Percentiles rank a stretch among this genome's conserved stretches.
Evolutionary conservation across 2,113 vertebrate species (phyloP).

Genomic region (Hipposideros armiger): DNA sequence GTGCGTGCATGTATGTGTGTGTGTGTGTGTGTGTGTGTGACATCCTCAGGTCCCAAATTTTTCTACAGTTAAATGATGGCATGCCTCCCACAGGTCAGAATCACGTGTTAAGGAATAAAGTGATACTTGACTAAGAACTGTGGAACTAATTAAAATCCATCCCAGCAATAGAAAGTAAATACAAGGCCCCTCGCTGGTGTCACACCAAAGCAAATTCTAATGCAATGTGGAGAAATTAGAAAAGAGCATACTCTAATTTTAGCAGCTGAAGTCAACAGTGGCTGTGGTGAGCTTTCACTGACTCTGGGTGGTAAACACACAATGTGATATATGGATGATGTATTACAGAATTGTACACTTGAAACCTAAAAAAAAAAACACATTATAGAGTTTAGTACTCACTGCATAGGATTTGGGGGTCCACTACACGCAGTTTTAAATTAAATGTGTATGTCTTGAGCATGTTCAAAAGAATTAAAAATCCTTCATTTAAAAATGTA

Average conservation of each 20-base stretch:
- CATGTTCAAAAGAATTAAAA: constrained; percentile 32
- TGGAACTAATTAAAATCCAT: constrained; percentile 60
- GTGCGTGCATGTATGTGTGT: no score
- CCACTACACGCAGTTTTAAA: background rate
- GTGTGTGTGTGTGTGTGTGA: background rate
- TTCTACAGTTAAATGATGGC: background rate
- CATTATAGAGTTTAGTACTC: background rate
- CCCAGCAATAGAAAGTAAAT: constrained; percentile 18
- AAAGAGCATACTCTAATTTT: constrained; percentile 46
- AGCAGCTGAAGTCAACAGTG: background rate
- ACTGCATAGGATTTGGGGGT: background rate
- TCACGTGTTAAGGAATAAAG: constrained; percentile 44
- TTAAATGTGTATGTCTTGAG: background rate
- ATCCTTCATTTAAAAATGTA: constrained; percentile 25
- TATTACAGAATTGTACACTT: no score
- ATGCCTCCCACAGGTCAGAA: background rate
- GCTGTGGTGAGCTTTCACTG: background rate
- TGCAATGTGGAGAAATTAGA: background rate
- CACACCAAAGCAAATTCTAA: constrained; percentile 50
- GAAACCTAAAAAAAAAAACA: background rate
- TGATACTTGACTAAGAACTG: constrained; percentile 8
- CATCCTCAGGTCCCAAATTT: background rate
- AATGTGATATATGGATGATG: no score
- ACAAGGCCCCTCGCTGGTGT: constrained; percentile 41
- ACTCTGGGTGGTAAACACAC: no score